phyloP scores from a whole-genome alignment of 1,140 invertebrate genomes.

The Parasteatoda tepidariorum region DNA sequence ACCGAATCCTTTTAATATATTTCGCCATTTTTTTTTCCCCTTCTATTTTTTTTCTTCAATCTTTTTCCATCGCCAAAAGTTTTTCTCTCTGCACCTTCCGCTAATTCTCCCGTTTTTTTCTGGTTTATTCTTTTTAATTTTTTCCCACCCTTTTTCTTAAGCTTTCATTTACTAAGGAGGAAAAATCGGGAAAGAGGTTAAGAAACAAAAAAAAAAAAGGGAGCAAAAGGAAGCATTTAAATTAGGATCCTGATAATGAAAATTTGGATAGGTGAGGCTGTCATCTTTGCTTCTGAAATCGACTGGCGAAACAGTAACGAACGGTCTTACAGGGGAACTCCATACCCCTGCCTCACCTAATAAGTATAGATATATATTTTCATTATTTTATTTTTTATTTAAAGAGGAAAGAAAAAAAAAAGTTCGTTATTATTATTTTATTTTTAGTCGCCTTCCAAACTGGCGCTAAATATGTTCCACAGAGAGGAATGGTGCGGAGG shows the following conservation, averaged over 20 bases:
- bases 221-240: conserved; percentile 46
- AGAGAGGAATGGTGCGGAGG: neutral
- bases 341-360: neutral
- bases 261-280: conserved; percentile 51
- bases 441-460: neutral
- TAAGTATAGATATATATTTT: neutral
- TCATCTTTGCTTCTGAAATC: conserved; percentile 5
- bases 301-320: conserved; percentile 9
- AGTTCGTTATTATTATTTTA: neutral
- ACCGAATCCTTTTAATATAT: neutral
- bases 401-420: neutral
- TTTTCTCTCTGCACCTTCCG: conserved; percentile 40
- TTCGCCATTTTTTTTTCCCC: neutral
- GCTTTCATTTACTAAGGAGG: neutral
- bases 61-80: neutral
- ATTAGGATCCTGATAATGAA: conserved; percentile 58
- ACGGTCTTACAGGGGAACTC: neutral
- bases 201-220: neutral
- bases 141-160: neutral
- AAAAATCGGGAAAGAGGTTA: neutral
- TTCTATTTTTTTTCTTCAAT: conserved; percentile 19
- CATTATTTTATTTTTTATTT: neutral
- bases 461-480: neutral
- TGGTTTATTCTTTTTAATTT: conserved; percentile 5
- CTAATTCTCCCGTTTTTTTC: conserved; percentile 32